These are phyloP conservation scores for Leucophora obtusa DNA, from an alignment of 2,888 invertebrate genomes.

Conservation along the genomic window DNA sequence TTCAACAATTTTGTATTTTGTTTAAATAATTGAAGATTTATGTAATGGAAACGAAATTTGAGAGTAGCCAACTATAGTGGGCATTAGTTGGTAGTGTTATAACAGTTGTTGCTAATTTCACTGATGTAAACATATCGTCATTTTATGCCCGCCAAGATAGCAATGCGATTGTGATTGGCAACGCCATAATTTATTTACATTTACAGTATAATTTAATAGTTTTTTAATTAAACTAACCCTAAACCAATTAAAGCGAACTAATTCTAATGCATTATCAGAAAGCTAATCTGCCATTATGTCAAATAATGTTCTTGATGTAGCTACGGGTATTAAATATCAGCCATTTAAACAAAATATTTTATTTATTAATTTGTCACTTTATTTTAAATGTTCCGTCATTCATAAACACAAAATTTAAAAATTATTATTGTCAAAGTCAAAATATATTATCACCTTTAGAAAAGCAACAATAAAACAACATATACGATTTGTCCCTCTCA, in stretches of 20 bases:
- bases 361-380: constrained; percentile 42
- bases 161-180: no score
- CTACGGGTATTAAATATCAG: constrained; percentile 32
- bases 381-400: constrained; percentile 19
- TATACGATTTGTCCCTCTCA: neutral
- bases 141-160: no score
- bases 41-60: no score
- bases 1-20: no score
- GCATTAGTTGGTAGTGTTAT: no score
- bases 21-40: no score
- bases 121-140: no score
- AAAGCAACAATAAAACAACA: neutral
- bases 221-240: no score
- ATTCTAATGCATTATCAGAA: neutral
- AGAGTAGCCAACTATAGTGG: no score
- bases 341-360: constrained; percentile 41
- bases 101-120: no score
- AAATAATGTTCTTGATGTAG: constrained; percentile 15
- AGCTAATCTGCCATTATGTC: neutral
- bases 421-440: constrained; percentile 41
- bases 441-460: constrained; percentile 38
- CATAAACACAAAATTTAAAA: constrained; percentile 5
- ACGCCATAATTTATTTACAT: no score
- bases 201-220: no score
- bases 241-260: neutral